These are phyloP conservation scores for Podabrus alpinus DNA, from an alignment of 2,888 invertebrate species.

Conservation along the genomic window DNA sequence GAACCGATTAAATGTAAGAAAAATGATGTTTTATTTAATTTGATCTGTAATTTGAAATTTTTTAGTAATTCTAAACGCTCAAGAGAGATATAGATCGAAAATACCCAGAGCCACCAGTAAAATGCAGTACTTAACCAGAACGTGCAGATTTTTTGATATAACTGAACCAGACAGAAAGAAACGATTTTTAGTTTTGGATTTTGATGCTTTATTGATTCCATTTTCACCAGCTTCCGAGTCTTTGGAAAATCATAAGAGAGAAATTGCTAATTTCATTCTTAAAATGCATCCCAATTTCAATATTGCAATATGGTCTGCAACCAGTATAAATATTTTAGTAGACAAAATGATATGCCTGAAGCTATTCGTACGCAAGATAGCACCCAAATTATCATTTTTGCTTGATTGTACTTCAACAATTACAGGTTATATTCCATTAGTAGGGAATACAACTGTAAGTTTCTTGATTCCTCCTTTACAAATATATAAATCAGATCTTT, in stretches of 20 bases:
- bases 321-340: background rate
- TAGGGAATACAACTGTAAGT: background rate
- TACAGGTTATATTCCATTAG: background rate
- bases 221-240: accelerated
- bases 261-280: background rate
- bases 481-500: background rate
- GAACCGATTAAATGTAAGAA: background rate
- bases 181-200: background rate
- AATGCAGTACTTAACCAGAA: background rate
- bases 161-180: background rate
- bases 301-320: background rate
- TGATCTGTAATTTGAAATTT: background rate
- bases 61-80: background rate
- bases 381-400: background rate
- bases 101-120: background rate
- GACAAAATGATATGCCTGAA: background rate
- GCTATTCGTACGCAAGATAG: background rate
- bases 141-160: background rate
- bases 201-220: background rate
- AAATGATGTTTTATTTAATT: background rate
- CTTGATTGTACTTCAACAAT: background rate
- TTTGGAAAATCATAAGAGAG: background rate
- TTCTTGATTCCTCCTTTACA: background rate
- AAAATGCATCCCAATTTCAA: background rate
- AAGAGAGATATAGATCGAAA: background rate